Percentiles rank a stretch among this genome's conserved stretches.
Evolutionary conservation across 37 sponge, comb jelly and placozoan genomes (phyloP).

Genomic region (Spongilla lacustris): DNA sequence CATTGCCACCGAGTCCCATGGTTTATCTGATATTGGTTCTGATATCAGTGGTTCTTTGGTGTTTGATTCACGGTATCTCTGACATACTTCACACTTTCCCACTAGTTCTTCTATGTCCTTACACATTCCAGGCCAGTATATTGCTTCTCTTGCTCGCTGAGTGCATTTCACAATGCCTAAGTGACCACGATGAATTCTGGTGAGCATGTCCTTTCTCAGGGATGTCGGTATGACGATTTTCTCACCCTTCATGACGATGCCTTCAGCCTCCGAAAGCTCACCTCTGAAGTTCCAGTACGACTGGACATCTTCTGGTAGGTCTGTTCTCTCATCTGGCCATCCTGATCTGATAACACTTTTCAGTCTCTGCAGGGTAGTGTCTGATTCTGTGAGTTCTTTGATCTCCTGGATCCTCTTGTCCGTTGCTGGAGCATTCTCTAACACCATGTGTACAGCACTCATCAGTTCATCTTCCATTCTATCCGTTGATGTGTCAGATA

Average conservation of each 20-base stretch:
- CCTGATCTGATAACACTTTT: background rate
- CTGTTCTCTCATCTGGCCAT: constrained; percentile 24
- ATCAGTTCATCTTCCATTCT: too few species aligned
- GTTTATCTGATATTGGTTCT: constrained; percentile 26
- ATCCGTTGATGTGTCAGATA: constrained; percentile 2
- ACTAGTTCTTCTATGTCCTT: constrained; percentile 33
- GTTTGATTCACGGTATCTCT: constrained; percentile 18
- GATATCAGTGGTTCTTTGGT: constrained; percentile 28
- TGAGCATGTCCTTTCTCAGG: constrained; percentile 16
- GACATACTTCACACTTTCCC: constrained; percentile 20
- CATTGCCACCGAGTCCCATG: constrained; percentile 61
- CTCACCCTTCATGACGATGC: constrained; percentile 26
- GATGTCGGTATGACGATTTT: constrained; percentile 32
- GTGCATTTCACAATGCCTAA: constrained; percentile 49
- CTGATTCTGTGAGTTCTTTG: background rate
- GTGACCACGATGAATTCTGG: constrained; percentile 43
- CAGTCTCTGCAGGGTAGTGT: constrained; percentile 7
- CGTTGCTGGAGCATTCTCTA: too few species aligned
- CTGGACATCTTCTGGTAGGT: background rate
- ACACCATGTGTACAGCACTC: too few species aligned
- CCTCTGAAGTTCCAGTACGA: constrained; percentile 12
- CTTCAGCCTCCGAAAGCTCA: constrained; percentile 31
- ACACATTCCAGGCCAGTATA: constrained; percentile 52
- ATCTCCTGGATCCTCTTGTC: background rate
- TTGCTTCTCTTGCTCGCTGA: constrained; percentile 18